A percentile compares a stretch with the other conserved stretches of the same genome.
phyloP scores from a whole-genome alignment of 2,888 invertebrate species.

The Patella pellucida region DNA sequence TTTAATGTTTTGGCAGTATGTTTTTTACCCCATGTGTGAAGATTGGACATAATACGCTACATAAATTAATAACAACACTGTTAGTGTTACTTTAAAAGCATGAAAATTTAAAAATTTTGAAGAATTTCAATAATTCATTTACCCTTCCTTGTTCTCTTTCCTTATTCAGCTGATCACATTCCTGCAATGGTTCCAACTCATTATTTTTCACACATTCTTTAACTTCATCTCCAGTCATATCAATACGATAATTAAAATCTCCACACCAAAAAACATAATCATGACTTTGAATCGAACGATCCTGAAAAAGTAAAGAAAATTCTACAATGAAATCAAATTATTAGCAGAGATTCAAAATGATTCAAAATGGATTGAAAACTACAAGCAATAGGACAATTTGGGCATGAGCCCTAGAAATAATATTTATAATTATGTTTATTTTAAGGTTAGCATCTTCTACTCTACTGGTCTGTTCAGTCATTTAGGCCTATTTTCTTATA shows the following conservation, averaged over 20 bases:
- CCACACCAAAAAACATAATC: conserved; percentile 99
- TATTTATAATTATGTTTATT: too few species aligned
- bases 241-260: conserved; percentile 98
- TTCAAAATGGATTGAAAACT: too few species aligned
- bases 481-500: too few species aligned
- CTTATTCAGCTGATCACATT: conserved; percentile 86
- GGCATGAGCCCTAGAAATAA: too few species aligned
- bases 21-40: not conserved
- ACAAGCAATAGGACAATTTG: too few species aligned
- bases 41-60: not conserved
- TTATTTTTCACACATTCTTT: conserved; percentile 85
- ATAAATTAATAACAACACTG: not conserved
- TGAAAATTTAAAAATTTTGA: too few species aligned
- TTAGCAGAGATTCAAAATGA: too few species aligned
- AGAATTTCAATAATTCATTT: conserved; percentile 23
- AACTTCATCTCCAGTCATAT: conserved; percentile 94
- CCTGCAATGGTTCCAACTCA: conserved; percentile 82
- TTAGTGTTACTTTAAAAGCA: not conserved
- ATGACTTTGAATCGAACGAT: conserved; percentile 90
- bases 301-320: conserved; percentile 71
- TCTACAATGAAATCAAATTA: too few species aligned
- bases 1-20: not conserved
- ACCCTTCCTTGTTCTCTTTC: conserved; percentile 70
- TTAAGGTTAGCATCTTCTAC: too few species aligned
- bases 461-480: too few species aligned